These are phyloP conservation scores for Plodia interpunctella DNA, from an alignment of 1,140 invertebrate species.

Conservation along the genomic window DNA sequence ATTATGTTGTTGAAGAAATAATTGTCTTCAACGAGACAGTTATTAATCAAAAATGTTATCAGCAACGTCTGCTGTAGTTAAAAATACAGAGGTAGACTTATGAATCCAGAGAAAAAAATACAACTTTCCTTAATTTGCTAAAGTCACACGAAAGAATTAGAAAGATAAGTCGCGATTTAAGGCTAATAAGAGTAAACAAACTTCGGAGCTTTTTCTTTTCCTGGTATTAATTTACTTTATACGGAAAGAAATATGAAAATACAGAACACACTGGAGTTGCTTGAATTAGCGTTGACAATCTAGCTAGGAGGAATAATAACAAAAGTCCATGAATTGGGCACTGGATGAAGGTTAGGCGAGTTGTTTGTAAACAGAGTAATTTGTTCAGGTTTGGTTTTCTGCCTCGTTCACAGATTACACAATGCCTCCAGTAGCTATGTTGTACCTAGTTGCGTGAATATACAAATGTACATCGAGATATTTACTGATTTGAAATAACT, in stretches of 20 bases:
- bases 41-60: too few relatives aligned
- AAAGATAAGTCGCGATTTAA: too few relatives aligned
- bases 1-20: too few relatives aligned
- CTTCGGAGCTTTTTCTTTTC: neutral
- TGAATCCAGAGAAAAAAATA: neutral
- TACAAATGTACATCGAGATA: too few relatives aligned
- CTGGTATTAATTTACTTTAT: neutral
- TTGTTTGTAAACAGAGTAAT: conserved; percentile 7
- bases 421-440: too few relatives aligned
- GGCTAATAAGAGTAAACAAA: neutral
- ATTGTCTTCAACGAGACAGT: too few relatives aligned
- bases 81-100: neutral
- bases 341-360: neutral
- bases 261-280: too few relatives aligned
- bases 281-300: neutral
- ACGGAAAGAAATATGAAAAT: neutral
- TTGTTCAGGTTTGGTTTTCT: neutral
- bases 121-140: neutral
- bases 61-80: neutral
- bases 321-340: neutral
- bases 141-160: neutral
- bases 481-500: too few relatives aligned
- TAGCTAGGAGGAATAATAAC: too few relatives aligned
- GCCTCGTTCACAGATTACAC: too few relatives aligned
- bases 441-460: too few relatives aligned